A percentile compares a stretch with the other conserved stretches of the same genome.
Evolutionary conservation across 2,888 invertebrate genomes (phyloP).

Genomic region (Hedya salicella): DNA sequence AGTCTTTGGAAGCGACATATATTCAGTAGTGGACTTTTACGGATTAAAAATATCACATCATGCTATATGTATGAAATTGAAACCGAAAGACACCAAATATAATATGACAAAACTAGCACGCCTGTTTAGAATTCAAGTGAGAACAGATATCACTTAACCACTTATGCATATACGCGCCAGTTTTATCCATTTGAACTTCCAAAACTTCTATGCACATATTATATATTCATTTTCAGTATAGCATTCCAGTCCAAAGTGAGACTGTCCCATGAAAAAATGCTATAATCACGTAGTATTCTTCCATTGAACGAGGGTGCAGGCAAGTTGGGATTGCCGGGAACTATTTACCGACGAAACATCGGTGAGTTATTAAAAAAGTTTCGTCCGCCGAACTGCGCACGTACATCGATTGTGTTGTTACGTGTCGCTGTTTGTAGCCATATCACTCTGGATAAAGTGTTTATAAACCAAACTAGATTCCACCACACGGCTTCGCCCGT

Average conservation of each 20-base stretch:
- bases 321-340: constrained; percentile 35
- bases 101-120: too few relatives aligned
- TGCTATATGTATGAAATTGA: too few relatives aligned
- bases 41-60: too few relatives aligned
- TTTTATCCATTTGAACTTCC: background rate
- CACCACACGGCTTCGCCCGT: too few relatives aligned
- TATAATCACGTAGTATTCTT: background rate
- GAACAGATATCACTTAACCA: background rate
- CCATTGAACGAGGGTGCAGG: background rate
- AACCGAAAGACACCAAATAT: too few relatives aligned
- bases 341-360: constrained; percentile 43
- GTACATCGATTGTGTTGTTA: constrained; percentile 26
- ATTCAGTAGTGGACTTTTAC: too few relatives aligned
- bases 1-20: too few relatives aligned
- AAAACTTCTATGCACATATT: constrained; percentile 13
- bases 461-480: background rate
- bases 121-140: too few relatives aligned
- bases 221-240: constrained; percentile 15
- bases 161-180: background rate
- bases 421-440: background rate
- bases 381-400: constrained; percentile 18
- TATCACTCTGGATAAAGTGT: background rate
- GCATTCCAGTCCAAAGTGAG: background rate
- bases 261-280: background rate
- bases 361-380: constrained; percentile 44